A percentile compares a stretch with the other conserved stretches of the same genome.
phyloP scores from a whole-genome alignment of 2,797 vertebrate genomes.

The Sebastes elongatus region DNA sequence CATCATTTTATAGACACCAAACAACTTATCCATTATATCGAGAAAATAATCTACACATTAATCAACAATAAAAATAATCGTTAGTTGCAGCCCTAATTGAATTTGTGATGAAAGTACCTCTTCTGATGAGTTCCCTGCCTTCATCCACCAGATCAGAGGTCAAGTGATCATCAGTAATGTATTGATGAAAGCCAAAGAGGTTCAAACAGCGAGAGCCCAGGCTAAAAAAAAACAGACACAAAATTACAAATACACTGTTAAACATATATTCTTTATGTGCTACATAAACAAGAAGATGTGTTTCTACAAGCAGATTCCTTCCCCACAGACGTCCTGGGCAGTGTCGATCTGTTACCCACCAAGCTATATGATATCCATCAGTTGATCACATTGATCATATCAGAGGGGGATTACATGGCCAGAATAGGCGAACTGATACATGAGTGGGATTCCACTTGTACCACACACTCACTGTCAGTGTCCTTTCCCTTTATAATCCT shows the following conservation, averaged over 20 bases:
- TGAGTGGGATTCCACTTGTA: background rate
- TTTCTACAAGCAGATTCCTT: background rate
- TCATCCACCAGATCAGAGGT: slow-evolving; percentile 93
- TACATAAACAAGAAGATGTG: background rate
- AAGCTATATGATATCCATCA: background rate
- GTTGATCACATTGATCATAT: background rate
- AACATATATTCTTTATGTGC: background rate
- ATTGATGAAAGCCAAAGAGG: slow-evolving; percentile 94
- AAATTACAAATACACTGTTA: slow-evolving; percentile 35
- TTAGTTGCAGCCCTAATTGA: background rate
- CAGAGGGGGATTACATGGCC: background rate
- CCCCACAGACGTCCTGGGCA: background rate
- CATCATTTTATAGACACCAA: too few relatives aligned
- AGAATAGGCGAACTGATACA: background rate
- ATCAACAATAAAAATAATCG: too few relatives aligned
- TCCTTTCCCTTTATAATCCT: background rate
- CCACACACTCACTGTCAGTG: background rate
- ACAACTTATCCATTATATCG: too few relatives aligned
- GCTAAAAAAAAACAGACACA: slow-evolving; percentile 71
- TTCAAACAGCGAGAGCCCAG: slow-evolving; percentile 95
- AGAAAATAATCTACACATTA: too few relatives aligned
- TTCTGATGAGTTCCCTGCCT: slow-evolving; percentile 91
- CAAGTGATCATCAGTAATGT: slow-evolving; percentile 91
- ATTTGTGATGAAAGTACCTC: slow-evolving; percentile 79
- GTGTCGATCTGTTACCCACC: background rate